These are phyloP conservation scores for Cheirogaleus medius DNA, from an alignment of 2,113 vertebrate genomes.

Conservation along the genomic window DNA sequence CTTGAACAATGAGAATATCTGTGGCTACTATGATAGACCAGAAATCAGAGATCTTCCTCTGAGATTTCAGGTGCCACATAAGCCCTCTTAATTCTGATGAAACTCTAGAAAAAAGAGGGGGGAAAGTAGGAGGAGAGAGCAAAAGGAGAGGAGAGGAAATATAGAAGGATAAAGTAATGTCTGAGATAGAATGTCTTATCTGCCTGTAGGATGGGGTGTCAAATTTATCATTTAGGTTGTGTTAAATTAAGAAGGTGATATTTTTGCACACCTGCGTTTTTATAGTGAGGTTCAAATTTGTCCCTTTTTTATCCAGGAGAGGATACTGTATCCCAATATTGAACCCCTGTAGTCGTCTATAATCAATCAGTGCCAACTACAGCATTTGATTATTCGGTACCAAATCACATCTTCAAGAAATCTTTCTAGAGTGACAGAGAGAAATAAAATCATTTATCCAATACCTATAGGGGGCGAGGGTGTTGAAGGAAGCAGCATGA, in stretches of 20 bases:
- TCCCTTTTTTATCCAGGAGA: not conserved
- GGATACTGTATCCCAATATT: not conserved
- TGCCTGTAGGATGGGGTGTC: not conserved
- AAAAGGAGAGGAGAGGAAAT: not conserved
- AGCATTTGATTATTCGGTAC: not conserved
- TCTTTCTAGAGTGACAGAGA: not conserved
- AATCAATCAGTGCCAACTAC: not conserved
- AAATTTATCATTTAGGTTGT: not conserved
- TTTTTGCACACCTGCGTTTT: not conserved
- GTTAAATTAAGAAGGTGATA: not conserved
- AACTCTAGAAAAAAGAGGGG: not conserved
- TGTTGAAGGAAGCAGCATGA: not conserved
- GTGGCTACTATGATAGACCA: not conserved
- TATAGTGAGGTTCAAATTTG: not conserved
- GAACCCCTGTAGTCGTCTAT: not conserved
- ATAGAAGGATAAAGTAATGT: not conserved
- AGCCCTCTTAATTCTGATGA: not conserved
- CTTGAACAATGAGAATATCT: not conserved
- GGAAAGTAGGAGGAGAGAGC: not conserved
- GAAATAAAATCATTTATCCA: not conserved
- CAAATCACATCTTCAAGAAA: not conserved
- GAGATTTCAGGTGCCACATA: not conserved
- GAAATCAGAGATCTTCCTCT: conserved; percentile 10
- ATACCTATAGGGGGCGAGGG: not conserved
- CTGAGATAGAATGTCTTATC: not conserved